Conservation (phyloP, 2,797 vertebrate species). For the Ataeniobius toweri region DNA sequence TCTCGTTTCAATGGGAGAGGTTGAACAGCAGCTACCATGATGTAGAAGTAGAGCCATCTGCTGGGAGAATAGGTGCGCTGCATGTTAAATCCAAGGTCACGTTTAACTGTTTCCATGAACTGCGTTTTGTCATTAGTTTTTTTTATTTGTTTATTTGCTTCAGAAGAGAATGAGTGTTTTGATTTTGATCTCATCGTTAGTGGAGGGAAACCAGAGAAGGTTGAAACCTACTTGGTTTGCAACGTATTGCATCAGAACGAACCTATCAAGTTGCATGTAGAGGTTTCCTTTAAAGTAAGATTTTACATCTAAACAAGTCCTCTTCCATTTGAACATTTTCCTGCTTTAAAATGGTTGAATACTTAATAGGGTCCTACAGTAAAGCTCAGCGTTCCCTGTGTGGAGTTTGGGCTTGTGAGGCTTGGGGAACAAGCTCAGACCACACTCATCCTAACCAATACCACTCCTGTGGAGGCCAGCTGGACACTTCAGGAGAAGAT, state of each 20-base stretch:
- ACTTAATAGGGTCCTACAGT: slow-evolving; percentile 85
- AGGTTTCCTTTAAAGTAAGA: slow-evolving; percentile 89
- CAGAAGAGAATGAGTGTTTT: slow-evolving; percentile 80
- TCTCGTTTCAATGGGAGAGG: slow-evolving; percentile 87
- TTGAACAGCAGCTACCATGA: slow-evolving; percentile 69
- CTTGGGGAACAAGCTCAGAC: slow-evolving; percentile 72
- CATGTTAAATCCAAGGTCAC: slow-evolving; percentile 1
- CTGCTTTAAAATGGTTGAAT: slow-evolving; percentile 2
- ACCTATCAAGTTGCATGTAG: slow-evolving; percentile 81
- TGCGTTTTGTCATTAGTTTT: neutral
- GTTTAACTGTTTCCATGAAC: neutral
- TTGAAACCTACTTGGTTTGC: slow-evolving; percentile 80
- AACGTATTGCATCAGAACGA: slow-evolving; percentile 72
- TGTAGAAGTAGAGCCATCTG: slow-evolving; percentile 87
- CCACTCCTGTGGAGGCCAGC: slow-evolving; percentile 81
- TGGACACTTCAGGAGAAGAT: slow-evolving; percentile 85
- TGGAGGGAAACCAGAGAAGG: slow-evolving; percentile 78
- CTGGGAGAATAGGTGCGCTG: slow-evolving; percentile 85
- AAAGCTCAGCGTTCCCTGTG: slow-evolving; percentile 75
- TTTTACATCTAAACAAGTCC: neutral
- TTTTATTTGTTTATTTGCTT: slow-evolving; percentile 2
- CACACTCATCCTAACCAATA: slow-evolving; percentile 82
- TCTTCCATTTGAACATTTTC: neutral
- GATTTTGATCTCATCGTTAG: slow-evolving; percentile 85
- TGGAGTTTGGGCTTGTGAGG: slow-evolving; percentile 86